Percentiles rank a stretch among this genome's conserved stretches.
These are phyloP conservation scores for Chaenogobius annularis DNA, from an alignment of 2,113 vertebrate species.

Conservation along the genomic window DNA sequence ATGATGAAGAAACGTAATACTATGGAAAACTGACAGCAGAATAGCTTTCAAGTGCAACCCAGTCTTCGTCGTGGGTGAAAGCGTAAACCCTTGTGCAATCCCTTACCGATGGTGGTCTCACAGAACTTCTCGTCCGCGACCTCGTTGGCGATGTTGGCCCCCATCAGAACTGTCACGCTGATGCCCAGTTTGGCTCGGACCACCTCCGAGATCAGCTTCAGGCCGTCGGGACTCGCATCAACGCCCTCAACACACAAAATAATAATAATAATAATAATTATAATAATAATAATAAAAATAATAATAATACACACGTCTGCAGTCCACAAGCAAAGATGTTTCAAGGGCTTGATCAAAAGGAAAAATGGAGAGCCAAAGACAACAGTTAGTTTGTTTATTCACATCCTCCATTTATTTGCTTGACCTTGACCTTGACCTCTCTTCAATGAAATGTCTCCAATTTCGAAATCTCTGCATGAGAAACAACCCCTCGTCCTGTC, in stretches of 20 bases:
- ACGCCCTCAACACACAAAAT: constrained; percentile 80
- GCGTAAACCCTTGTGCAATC: background rate
- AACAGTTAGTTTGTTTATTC: background rate
- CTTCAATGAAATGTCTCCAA: background rate
- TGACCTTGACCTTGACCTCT: background rate
- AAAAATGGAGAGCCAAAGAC: background rate
- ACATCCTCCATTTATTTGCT: background rate
- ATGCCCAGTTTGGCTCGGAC: constrained; percentile 87
- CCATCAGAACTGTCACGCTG: constrained; percentile 91
- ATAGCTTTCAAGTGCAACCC: no score
- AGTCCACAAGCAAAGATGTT: background rate
- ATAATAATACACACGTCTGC: background rate
- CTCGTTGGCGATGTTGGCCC: constrained; percentile 94
- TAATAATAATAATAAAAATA: no score
- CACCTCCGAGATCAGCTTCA: constrained; percentile 94
- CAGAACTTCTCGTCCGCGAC: constrained; percentile 97
- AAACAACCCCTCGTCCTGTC: background rate
- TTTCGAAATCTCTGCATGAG: background rate
- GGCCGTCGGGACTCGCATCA: constrained; percentile 88
- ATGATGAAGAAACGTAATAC: no score
- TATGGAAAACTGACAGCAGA: no score
- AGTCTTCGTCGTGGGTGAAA: background rate
- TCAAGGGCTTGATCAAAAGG: background rate
- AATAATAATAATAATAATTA: no score
- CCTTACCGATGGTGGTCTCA: constrained; percentile 93